Percentiles rank a stretch among this genome's conserved stretches.
phyloP scores from a whole-genome alignment of 2,888 invertebrate species.

The Hemicrepidius hirtus region DNA sequence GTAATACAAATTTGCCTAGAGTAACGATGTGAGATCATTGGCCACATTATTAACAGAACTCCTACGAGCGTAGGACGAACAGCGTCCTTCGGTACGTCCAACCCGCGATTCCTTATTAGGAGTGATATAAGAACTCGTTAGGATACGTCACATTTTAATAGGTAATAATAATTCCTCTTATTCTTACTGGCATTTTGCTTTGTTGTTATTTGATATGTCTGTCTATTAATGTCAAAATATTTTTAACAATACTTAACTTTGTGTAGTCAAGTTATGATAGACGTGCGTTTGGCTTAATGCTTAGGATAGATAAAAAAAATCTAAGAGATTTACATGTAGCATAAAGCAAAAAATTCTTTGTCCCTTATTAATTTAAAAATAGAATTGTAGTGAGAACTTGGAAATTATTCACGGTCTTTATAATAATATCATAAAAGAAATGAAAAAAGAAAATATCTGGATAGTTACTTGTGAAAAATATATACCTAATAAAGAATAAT shows the following conservation, averaged over 20 bases:
- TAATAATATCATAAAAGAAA: too few relatives aligned
- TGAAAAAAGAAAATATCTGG: too few relatives aligned
- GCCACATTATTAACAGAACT: slow-evolving; percentile 35
- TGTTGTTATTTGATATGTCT: slow-evolving; percentile 18
- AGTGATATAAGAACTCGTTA: slow-evolving; percentile 31
- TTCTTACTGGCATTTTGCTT: slow-evolving; percentile 20
- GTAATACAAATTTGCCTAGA: not conserved
- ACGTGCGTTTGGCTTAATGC: not conserved
- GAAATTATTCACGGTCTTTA: too few relatives aligned
- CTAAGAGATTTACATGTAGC: too few relatives aligned
- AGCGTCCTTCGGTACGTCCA: slow-evolving; percentile 39
- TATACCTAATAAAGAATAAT: too few relatives aligned
- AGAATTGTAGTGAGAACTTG: too few relatives aligned
- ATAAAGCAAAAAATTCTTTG: too few relatives aligned
- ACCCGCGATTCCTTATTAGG: slow-evolving; percentile 36
- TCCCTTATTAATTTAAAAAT: too few relatives aligned
- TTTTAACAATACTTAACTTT: not conserved
- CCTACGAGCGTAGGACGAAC: slow-evolving; percentile 37
- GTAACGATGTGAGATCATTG: slow-evolving; percentile 16
- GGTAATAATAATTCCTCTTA: slow-evolving; percentile 32
- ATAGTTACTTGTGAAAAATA: too few relatives aligned
- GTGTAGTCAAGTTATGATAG: slow-evolving; percentile 9
- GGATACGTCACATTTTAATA: slow-evolving; percentile 39
- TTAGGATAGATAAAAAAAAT: not conserved
- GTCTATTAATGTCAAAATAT: slow-evolving; percentile 26